A percentile compares a stretch with the other conserved stretches of the same genome.
These are phyloP conservation scores for Nanorana parkeri DNA, from an alignment of 2,113 vertebrate species.

Conservation along the genomic window DNA sequence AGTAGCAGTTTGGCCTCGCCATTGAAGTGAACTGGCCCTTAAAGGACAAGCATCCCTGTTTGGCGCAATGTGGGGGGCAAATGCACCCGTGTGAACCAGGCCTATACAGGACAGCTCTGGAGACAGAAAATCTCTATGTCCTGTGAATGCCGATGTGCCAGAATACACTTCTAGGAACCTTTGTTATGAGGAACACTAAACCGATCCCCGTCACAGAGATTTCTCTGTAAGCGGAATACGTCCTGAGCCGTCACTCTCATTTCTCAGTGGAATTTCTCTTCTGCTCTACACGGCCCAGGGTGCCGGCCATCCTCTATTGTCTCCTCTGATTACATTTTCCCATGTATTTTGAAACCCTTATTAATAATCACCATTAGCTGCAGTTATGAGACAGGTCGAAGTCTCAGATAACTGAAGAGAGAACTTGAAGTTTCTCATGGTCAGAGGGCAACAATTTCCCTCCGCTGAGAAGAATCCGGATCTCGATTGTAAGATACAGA, in stretches of 20 bases:
- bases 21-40: constrained; percentile 9
- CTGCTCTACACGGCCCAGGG: constrained; percentile 38
- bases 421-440: constrained; percentile 39
- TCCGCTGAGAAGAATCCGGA: constrained; percentile 14
- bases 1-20: neutral
- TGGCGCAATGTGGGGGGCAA: constrained; percentile 16
- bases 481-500: constrained; percentile 15
- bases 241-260: constrained; percentile 36
- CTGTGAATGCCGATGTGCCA: constrained; percentile 31
- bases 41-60: neutral
- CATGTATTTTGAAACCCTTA: constrained; percentile 55
- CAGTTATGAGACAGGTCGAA: constrained; percentile 50
- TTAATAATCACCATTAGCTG: constrained; percentile 55
- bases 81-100: constrained; percentile 31
- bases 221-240: constrained; percentile 18
- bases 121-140: neutral
- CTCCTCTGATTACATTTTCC: constrained; percentile 54
- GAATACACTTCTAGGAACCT: constrained; percentile 37
- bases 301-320: constrained; percentile 45
- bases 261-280: constrained; percentile 31
- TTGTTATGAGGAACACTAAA: constrained; percentile 22
- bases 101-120: neutral
- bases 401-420: constrained; percentile 45
- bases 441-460: constrained; percentile 39
- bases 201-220: neutral